Conservation (phyloP, 2,113 vertebrate species). For the Peromyscus maniculatus region DNA sequence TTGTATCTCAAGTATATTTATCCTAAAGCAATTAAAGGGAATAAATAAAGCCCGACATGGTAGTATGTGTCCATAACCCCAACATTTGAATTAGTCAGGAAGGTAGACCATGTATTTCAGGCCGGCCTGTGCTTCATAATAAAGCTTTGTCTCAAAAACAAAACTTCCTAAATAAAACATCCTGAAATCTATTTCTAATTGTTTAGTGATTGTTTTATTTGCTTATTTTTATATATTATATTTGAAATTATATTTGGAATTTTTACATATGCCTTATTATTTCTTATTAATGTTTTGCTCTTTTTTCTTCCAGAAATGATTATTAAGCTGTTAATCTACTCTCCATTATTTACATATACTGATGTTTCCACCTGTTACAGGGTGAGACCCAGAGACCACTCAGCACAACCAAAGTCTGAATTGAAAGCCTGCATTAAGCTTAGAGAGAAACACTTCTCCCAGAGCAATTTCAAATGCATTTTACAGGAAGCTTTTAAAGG, state of each 20-base stretch:
- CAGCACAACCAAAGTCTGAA: neutral
- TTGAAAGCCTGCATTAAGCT: neutral
- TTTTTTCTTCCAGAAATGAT: neutral
- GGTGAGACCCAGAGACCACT: neutral
- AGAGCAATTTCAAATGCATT: neutral
- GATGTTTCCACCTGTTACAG: neutral
- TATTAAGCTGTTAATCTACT: neutral
- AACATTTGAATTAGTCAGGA: neutral
- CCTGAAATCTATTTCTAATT: neutral
- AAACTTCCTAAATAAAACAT: constrained; percentile 17
- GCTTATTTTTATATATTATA: constrained; percentile 6
- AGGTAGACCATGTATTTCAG: neutral
- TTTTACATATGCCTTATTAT: neutral
- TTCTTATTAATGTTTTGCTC: neutral
- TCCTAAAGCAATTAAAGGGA: neutral
- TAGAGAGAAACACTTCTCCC: neutral
- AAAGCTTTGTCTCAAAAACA: neutral
- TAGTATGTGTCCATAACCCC: neutral
- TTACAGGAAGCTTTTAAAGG: neutral
- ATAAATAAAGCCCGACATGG: neutral
- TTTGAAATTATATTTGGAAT: constrained; percentile 37
- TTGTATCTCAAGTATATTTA: neutral
- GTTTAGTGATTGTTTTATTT: neutral
- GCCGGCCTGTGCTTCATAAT: neutral
- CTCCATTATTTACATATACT: neutral